These are phyloP conservation scores for Spodoptera frugiperda DNA, from an alignment of 1,140 invertebrate species.

Conservation along the genomic window DNA sequence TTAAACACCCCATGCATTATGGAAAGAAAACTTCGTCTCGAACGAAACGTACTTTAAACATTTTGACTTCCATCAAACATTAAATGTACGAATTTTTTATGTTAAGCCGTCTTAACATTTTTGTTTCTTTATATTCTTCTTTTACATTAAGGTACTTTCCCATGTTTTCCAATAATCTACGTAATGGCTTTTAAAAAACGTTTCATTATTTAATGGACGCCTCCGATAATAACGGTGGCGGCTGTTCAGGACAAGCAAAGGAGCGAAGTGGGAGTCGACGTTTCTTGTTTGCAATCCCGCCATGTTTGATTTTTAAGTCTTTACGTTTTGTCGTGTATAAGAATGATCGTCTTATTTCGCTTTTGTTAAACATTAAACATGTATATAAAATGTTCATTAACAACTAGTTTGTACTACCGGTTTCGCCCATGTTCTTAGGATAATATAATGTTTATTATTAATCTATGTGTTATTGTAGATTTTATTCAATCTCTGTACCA, in stretches of 20 bases:
- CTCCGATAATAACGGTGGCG: slow-evolving; percentile 29
- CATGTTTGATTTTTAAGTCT: neutral
- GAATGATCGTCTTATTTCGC: neutral
- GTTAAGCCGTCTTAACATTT: slow-evolving; percentile 33
- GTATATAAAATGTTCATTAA: too few relatives aligned
- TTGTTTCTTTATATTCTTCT: slow-evolving; percentile 29
- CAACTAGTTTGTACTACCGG: too few relatives aligned
- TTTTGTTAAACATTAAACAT: neutral
- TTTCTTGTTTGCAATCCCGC: neutral
- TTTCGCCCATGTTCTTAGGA: too few relatives aligned
- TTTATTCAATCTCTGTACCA: too few relatives aligned
- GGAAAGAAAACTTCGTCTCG: neutral
- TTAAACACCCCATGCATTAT: slow-evolving; percentile 1
- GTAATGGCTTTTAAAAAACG: slow-evolving; percentile 47
- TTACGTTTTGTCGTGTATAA: neutral
- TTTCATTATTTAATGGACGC: slow-evolving; percentile 54
- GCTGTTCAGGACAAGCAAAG: neutral
- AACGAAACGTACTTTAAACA: neutral
- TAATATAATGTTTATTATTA: too few relatives aligned
- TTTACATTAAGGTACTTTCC: slow-evolving; percentile 14
- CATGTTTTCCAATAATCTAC: slow-evolving; percentile 46
- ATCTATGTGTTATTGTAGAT: too few relatives aligned
- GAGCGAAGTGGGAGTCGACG: slow-evolving; percentile 10
- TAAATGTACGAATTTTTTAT: slow-evolving; percentile 4
- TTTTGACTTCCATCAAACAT: slow-evolving; percentile 8